Evolutionary conservation across 2,797 vertebrate genomes (phyloP).

Genomic region (Tympanoctomys barrerae): DNA sequence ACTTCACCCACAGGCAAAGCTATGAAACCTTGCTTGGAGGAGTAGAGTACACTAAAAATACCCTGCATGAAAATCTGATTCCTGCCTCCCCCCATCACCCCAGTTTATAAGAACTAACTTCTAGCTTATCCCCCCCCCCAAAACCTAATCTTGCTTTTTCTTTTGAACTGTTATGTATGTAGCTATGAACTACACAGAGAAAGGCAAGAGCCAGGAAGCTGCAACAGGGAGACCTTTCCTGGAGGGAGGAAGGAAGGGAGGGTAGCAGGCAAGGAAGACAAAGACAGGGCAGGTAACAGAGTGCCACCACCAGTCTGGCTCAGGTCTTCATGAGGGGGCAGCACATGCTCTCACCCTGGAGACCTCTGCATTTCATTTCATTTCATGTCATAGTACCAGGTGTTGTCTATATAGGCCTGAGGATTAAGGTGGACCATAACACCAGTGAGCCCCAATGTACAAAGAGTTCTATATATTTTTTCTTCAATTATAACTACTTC

Average conservation of each 20-base stretch:
- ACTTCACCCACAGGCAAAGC: constrained; percentile 7
- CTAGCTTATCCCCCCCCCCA: not conserved
- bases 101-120: not conserved
- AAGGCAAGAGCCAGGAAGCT: not conserved
- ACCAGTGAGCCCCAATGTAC: not conserved
- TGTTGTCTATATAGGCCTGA: not conserved
- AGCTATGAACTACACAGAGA: not conserved
- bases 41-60: not conserved
- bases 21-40: not conserved
- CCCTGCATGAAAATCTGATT: not conserved
- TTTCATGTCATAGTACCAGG: too few species aligned
- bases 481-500: not conserved
- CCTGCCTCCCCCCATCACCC: not conserved
- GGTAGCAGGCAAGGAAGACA: not conserved
- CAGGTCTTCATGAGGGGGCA: not conserved
- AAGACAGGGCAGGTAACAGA: not conserved
- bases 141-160: not conserved
- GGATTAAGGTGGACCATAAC: not conserved
- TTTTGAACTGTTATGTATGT: not conserved
- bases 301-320: not conserved
- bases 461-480: not conserved
- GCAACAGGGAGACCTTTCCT: not conserved
- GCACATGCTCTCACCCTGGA: not conserved
- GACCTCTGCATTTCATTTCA: not conserved
- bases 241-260: too few species aligned